These are phyloP conservation scores for Mionectes macconnelli DNA, from an alignment of 2,113 vertebrate genomes.

Conservation along the genomic window DNA sequence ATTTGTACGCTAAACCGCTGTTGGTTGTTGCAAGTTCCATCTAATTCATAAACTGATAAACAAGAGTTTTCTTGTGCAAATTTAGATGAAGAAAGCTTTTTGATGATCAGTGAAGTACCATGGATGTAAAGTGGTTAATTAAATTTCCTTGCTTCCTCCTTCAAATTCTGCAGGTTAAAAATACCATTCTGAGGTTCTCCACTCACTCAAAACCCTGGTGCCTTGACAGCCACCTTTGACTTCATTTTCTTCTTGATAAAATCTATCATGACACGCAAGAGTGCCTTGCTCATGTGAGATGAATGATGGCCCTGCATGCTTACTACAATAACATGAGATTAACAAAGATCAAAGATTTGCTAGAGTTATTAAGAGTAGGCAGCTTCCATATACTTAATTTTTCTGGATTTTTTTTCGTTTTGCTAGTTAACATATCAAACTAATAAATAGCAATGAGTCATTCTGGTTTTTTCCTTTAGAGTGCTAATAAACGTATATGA, in stretches of 20 bases:
- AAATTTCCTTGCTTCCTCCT: neutral
- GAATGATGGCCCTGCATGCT: slow-evolving; percentile 13
- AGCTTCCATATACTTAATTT: neutral
- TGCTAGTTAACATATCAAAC: slow-evolving; percentile 40
- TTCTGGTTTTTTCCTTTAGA: neutral
- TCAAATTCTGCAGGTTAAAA: slow-evolving; percentile 1
- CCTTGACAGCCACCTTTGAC: slow-evolving; percentile 17
- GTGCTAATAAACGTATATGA: slow-evolving; percentile 8
- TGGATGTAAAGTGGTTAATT: neutral
- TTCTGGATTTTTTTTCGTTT: neutral
- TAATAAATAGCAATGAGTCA: slow-evolving; percentile 47
- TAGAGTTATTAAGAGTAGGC: slow-evolving; percentile 9
- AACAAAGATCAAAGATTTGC: slow-evolving; percentile 39
- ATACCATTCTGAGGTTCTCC: neutral
- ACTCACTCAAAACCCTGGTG: neutral
- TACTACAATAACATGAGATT: slow-evolving; percentile 21
- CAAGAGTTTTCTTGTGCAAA: neutral
- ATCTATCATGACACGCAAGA: slow-evolving; percentile 7
- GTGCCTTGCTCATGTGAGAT: neutral
- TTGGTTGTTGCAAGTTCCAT: neutral
- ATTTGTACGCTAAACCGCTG: neutral
- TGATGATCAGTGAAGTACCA: neutral
- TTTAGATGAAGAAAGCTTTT: neutral
- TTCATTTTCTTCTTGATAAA: slow-evolving; percentile 46
- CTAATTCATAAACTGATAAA: neutral